Base-by-base conservation (phyloP, 2,888 invertebrate species). In the Alitta virens region DNA sequence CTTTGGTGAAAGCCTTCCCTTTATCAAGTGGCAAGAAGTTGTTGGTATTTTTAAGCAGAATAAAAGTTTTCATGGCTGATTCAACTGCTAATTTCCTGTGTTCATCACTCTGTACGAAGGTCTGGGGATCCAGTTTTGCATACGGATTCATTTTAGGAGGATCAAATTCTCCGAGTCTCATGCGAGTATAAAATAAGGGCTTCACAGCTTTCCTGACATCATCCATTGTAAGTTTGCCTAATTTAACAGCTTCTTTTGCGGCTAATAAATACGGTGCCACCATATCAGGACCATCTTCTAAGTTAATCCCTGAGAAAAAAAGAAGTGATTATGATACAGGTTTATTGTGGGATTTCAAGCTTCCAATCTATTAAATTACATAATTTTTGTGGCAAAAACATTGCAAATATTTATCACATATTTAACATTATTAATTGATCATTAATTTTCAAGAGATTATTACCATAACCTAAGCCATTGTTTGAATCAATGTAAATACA, bases 51-150 rank as follows among this genome's bases (percentile, higher is more conserved):
- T 78, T 78, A 55, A 78, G 65, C 59, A 78, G 61, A 2, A 77
- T 76, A 63, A 76, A 74, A n/a, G 74, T 69, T 63, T 73, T 74
- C 64, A 70, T 68, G 25, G 78, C 77, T 14, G 76, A 75, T 42
- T 70, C 63, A 1, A 74, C 56, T 24, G 75, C 69, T n/a, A 75
- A 66, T 3, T 63, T 27, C 25, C 66, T 63, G 56, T 76, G 75
- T 25, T 57, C 69, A 0, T 65, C 64, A 52, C 67, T 73, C 57
- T 73, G 71, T 2, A 74, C 72, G 9, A 68, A 40, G 1, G 71
- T 68, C 26, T 9, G 3, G 3, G 46, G 7, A 3, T 59, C 52
- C 7, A 55, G 5, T 23, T n/a, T n/a, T 16, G 27, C n/a, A 18
- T 27, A 63, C 1, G 63, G 63, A 27, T 63, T 63, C 56, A 50